Conservation (phyloP, 2,888 invertebrate species). For the Cybosia mesomella region DNA sequence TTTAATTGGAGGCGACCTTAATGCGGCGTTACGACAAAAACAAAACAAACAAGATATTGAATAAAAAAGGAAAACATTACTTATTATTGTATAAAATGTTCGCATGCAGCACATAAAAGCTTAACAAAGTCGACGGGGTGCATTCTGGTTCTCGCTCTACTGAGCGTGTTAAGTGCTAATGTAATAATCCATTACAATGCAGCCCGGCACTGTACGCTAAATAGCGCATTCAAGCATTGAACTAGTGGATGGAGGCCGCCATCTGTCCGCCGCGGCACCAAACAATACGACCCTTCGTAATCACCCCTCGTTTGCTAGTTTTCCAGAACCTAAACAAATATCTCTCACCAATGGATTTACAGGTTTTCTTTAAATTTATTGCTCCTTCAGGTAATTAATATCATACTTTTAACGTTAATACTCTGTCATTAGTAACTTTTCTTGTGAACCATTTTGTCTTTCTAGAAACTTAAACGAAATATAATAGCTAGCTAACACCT, state of each 20-base stretch:
- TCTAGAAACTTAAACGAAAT: conserved; percentile 7
- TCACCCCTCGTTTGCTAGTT: conserved; percentile 78
- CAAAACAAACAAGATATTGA: conserved; percentile 61
- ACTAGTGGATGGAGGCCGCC: conserved; percentile 69
- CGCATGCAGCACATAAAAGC: conserved; percentile 68
- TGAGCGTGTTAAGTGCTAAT: conserved; percentile 86
- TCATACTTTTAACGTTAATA: conserved; percentile 28
- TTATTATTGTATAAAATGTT: conserved; percentile 73
- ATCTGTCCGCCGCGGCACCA: conserved; percentile 81
- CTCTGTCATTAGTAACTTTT: conserved; percentile 14
- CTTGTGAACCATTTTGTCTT: conserved; percentile 19
- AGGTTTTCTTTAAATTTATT: conserved; percentile 55
- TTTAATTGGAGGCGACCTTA: conserved; percentile 62
- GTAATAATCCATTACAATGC: conserved; percentile 87
- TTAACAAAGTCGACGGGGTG: conserved; percentile 75
- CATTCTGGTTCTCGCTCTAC: conserved; percentile 79
- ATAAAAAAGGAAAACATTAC: conserved; percentile 68
- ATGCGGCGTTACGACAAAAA: conserved; percentile 53
- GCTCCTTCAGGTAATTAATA: conserved; percentile 56
- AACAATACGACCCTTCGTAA: conserved; percentile 81
- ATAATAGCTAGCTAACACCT: conserved; percentile 28
- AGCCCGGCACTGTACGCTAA: conserved; percentile 83
- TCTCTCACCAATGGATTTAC: conserved; percentile 65
- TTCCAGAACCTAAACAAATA: conserved; percentile 83
- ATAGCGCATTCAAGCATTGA: conserved; percentile 84